Percentiles rank a stretch among this genome's conserved stretches.
Conservation (phyloP, 2,888 invertebrate genomes). For the Slavum lentiscoides region DNA sequence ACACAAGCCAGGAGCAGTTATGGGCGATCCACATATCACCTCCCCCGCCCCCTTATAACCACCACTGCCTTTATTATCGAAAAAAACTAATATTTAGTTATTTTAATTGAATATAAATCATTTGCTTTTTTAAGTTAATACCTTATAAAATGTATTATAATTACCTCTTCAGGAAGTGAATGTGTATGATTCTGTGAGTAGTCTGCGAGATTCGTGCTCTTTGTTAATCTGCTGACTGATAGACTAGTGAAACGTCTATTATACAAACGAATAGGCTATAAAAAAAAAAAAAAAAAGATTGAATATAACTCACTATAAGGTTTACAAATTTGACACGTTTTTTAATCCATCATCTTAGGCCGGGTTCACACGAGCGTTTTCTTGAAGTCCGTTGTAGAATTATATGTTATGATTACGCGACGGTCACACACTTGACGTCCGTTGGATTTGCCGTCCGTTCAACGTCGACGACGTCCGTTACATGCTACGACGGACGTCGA, state of each 20-base stretch:
- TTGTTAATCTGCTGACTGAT: conserved; percentile 11
- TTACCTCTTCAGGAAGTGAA: conserved; percentile 38
- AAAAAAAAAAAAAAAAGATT: not conserved
- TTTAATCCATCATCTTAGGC: no score
- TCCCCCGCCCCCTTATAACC: no score
- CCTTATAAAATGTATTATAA: no score
- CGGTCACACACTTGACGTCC: conserved; percentile 22
- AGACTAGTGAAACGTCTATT: conserved; percentile 41
- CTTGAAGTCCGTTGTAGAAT: not conserved
- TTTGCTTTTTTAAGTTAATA: no score
- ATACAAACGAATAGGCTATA: conserved; percentile 24
- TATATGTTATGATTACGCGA: not conserved
- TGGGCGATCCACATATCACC: no score
- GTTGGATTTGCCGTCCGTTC: conserved; percentile 27
- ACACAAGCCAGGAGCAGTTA: no score
- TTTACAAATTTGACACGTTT: no score
- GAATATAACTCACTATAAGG: no score
- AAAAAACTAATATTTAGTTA: no score
- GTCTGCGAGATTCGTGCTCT: not conserved
- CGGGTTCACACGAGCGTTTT: no score
- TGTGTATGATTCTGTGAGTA: not conserved
- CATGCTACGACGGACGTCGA: conserved; percentile 12
- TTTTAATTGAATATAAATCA: no score
- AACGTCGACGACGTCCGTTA: conserved; percentile 4
- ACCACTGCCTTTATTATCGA: no score